Evolutionary conservation across 64 coral and sea anemone genomes (phyloP), one percentile per base, ranked within the genome.

Genomic region (Montipora cactus): DNA sequence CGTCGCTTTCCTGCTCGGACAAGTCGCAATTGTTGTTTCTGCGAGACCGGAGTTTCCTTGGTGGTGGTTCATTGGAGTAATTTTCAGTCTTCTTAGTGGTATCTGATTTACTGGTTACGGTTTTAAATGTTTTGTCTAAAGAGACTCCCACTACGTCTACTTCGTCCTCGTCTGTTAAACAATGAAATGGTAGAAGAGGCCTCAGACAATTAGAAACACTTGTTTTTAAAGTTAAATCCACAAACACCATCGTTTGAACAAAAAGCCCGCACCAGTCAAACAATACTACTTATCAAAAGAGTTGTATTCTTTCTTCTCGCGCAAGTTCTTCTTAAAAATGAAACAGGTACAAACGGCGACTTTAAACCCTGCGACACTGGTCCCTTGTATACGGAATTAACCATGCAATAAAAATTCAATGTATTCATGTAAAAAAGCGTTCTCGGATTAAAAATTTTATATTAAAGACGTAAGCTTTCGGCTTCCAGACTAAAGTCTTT

Each of bases 81-180:
- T 50, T 74, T 47, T 50, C 57, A 70, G 12, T 15, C 49, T 79
- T 9, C 5, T 7, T 37, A n/a, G 62, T 81, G 64, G 50, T 52
- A 67, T 83, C 79, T 22, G 22, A 22, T 5, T 51, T 44, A 47
- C 87, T 45, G 72, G 23, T 25, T 67, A 15, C 8, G 4, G 52
- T 25, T 74, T 45, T 19, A 19, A 4, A 19, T 22, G 78, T 73
- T 78, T 89, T 78, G 87, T 49, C 76, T 47, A 7, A 25, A 4
- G 74, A 12, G 7, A 93, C 51, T 5, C 84, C 53, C 7, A 93
- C 92, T 16, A 93, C 92, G 47, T 93, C 92, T 47, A 93, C 88
- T 67, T 86, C 82, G 15, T 93, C 92, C 49, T 93, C 92, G 5
- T 93, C 92, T 93, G 83, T 67, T 16, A 28, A 92, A 69, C 84